Evolutionary conservation across 2,888 invertebrate species (phyloP).

Genomic region (Rhogogaster chlorosoma): DNA sequence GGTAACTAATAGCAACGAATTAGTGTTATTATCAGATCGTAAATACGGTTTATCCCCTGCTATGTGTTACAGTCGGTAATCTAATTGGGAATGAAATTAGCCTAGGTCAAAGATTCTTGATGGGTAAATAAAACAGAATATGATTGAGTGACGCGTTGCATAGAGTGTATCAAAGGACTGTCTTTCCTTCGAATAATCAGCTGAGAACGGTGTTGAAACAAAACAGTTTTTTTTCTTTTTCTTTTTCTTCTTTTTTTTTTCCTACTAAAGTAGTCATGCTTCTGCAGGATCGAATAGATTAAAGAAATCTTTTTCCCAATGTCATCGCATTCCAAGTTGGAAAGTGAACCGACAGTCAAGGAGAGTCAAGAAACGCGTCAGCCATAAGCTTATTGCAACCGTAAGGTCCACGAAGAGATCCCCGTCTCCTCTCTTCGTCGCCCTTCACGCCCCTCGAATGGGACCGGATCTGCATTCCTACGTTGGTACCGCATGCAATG

Average conservation of each 20-base stretch:
- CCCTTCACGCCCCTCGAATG: slow-evolving; percentile 38
- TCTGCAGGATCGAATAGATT: background rate
- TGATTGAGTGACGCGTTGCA: background rate
- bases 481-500: slow-evolving; percentile 3
- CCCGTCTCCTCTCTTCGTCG: background rate
- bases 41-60: background rate
- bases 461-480: slow-evolving; percentile 48
- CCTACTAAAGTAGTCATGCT: background rate
- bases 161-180: background rate
- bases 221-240: background rate
- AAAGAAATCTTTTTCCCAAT: slow-evolving; percentile 25
- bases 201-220: background rate
- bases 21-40: background rate
- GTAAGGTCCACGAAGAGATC: slow-evolving; percentile 31
- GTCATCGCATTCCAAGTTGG: slow-evolving; percentile 22
- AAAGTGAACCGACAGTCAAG: slow-evolving; percentile 27
- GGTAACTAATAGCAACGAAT: background rate
- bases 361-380: slow-evolving; percentile 27
- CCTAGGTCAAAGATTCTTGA: slow-evolving; percentile 13
- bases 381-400: slow-evolving; percentile 3
- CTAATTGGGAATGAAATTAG: background rate
- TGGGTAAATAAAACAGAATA: background rate
- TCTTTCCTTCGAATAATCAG: background rate
- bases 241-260: background rate
- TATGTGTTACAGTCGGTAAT: background rate